Conservation (phyloP, 2,888 invertebrate genomes). For the Tetranychus truncatus region DNA sequence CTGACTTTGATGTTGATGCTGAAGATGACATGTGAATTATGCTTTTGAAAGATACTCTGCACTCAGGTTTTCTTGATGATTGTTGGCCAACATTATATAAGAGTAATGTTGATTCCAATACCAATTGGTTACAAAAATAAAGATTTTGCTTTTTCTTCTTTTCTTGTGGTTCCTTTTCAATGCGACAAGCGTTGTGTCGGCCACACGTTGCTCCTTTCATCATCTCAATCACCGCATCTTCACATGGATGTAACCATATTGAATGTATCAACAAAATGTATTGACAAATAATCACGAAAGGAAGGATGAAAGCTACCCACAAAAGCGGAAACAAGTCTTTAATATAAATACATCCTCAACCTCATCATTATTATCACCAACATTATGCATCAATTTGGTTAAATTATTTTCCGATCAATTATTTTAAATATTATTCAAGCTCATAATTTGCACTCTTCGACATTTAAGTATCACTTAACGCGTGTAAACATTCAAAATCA, state of each 20-base stretch:
- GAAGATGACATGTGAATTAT: neutral
- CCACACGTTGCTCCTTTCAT: neutral
- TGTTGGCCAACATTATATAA: neutral
- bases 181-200: neutral
- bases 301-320: neutral
- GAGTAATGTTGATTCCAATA: neutral
- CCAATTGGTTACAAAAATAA: no score
- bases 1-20: neutral
- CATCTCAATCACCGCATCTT: neutral
- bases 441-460: neutral
- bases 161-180: neutral
- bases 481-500: neutral
- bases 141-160: neutral
- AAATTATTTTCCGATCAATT: neutral
- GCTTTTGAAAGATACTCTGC: no score
- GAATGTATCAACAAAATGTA: neutral
- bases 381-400: neutral
- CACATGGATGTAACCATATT: neutral
- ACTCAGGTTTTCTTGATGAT: neutral
- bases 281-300: neutral
- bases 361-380: neutral
- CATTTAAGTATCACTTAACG: neutral
- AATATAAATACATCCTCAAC: neutral
- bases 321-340: neutral
- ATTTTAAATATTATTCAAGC: neutral